Percentiles rank a stretch among this genome's conserved stretches.
Conservation (phyloP, 35 echinoderm and acorn worm genomes). For the Ptychodera flava region DNA sequence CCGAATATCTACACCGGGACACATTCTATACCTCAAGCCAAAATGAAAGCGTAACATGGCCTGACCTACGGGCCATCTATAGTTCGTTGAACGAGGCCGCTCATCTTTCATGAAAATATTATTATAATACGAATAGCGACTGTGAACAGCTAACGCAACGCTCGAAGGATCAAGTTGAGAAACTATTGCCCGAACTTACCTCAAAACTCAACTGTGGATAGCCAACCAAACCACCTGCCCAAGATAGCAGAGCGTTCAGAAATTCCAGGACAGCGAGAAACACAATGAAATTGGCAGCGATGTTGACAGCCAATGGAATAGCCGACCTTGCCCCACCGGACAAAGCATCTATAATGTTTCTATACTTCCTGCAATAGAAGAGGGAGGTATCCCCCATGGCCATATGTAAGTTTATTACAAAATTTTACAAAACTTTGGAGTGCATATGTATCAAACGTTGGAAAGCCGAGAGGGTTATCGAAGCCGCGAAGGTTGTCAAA, state of each 20-base stretch:
- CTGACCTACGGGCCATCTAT: too few relatives aligned
- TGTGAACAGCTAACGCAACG: too few relatives aligned
- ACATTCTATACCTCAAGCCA: too few relatives aligned
- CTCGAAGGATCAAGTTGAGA: too few relatives aligned
- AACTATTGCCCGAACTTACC: too few relatives aligned
- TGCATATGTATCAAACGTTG: neutral
- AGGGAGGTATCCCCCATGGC: neutral
- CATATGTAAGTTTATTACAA: neutral
- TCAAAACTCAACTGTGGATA: slow-evolving; percentile 28
- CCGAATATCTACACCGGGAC: too few relatives aligned
- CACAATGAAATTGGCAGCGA: slow-evolving; percentile 51
- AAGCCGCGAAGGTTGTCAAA: neutral
- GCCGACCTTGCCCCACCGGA: slow-evolving; percentile 41
- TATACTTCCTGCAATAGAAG: slow-evolving; percentile 27
- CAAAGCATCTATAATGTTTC: slow-evolving; percentile 50
- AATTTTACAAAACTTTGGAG: neutral
- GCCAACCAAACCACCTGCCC: slow-evolving; percentile 40
- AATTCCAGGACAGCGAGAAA: slow-evolving; percentile 46
- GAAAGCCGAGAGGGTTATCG: neutral
- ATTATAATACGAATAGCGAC: too few relatives aligned
- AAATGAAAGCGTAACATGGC: too few relatives aligned
- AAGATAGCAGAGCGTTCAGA: slow-evolving; percentile 34
- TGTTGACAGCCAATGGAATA: slow-evolving; percentile 54
- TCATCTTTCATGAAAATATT: too few relatives aligned
- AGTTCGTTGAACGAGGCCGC: too few relatives aligned